These are phyloP conservation scores for Ferdinandea cuprea DNA, from an alignment of 2,888 invertebrate species.

Conservation along the genomic window DNA sequence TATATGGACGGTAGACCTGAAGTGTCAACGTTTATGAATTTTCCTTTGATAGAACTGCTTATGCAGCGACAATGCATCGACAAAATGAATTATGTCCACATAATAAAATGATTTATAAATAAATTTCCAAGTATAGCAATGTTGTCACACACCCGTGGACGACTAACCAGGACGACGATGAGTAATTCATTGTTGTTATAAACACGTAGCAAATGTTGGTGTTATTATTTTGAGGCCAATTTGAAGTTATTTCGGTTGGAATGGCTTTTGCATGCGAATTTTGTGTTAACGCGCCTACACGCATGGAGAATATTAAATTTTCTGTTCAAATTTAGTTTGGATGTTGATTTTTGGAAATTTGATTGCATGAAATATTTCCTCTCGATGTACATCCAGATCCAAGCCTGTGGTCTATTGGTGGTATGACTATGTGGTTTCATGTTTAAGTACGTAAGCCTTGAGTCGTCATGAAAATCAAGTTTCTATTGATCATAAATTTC, in stretches of 20 bases:
- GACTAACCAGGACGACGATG: neutral
- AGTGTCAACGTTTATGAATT: constrained; percentile 41
- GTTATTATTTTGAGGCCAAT: no score
- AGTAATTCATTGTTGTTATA: constrained; percentile 5
- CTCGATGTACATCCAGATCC: no score
- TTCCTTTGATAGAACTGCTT: constrained; percentile 9
- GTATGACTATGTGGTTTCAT: no score
- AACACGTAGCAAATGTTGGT: neutral
- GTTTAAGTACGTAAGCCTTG: no score
- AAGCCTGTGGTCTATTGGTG: no score
- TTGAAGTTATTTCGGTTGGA: neutral
- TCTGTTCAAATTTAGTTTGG: no score
- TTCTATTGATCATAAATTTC: no score
- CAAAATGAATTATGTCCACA: constrained; percentile 33
- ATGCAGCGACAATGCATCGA: neutral
- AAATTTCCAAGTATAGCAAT: constrained; percentile 14
- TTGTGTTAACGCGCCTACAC: no score
- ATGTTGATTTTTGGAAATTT: no score
- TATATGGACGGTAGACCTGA: constrained; percentile 12
- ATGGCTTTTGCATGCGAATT: neutral
- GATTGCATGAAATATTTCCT: no score
- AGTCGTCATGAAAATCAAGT: no score
- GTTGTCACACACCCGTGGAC: neutral
- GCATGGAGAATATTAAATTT: no score
- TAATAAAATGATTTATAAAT: constrained; percentile 34